Evolutionary conservation across 1,140 invertebrate species (phyloP).

Genomic region (Cydia amplana): DNA sequence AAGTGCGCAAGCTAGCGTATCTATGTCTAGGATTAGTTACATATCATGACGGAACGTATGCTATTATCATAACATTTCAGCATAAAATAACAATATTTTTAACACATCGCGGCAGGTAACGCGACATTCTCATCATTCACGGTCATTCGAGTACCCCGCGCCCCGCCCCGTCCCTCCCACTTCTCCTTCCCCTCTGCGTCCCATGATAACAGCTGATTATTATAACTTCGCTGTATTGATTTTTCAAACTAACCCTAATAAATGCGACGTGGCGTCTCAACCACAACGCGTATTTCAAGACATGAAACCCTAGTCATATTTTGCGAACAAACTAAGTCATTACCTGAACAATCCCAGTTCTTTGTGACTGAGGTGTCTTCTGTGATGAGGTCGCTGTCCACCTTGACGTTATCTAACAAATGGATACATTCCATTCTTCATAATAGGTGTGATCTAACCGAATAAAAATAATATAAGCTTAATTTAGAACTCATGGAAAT

Average conservation of each 20-base stretch:
- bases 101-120: constrained; percentile 46
- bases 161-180: constrained; percentile 60
- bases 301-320: not conserved
- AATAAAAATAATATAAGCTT: constrained; percentile 46
- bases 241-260: constrained; percentile 69
- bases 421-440: constrained; percentile 82
- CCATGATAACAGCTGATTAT: constrained; percentile 76
- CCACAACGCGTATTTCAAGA: not conserved
- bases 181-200: constrained; percentile 33
- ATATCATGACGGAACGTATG: not conserved
- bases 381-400: constrained; percentile 77
- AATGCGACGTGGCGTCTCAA: constrained; percentile 37
- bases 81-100: constrained; percentile 39
- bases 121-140: constrained; percentile 57
- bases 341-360: constrained; percentile 78
- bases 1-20: not conserved
- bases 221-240: constrained; percentile 77
- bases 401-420: constrained; percentile 81
- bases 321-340: constrained; percentile 38
- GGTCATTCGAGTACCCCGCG: constrained; percentile 66
- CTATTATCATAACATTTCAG: constrained; percentile 33
- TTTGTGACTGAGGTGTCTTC: constrained; percentile 72
- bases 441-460: constrained; percentile 59
- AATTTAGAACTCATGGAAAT: constrained; percentile 60
- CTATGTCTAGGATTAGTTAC: not conserved